Evolutionary conservation across 1,140 invertebrate species (phyloP), one percentile per base, ranked within the genome.

Genomic region (Eupristina koningsbergeri): DNA sequence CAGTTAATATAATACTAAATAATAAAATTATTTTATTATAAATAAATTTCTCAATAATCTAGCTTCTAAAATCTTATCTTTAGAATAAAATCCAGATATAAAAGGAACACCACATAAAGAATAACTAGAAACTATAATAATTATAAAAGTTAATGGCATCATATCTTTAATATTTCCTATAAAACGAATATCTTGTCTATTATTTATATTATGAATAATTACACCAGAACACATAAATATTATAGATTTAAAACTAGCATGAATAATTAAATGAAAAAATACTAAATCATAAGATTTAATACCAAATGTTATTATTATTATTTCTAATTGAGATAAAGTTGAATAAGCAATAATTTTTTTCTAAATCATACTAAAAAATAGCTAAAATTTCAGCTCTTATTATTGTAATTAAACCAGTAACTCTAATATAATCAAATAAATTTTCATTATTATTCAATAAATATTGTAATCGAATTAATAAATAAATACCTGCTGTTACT

Each of bases 231-330:
- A 93, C 88, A 95, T 92, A 93, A 95, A 95, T 89, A 95, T 91
- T 89, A 94, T 91, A 81, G 94, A 93, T 84, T 95, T 95, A 94
- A 95, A 95, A 92, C 95, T 91, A 80, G 94, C 93, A 94, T 95
- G 89, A 85, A 89, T 92, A 87, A 94, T 88, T 86, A 95, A 89
- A 94, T 95, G 94, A 91, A 94, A 95, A 93, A 94, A 95, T 85
- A 93, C 90, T 86, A 94, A 91, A 22, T 82, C 45, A 75, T 11
- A 86, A 91, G 87, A 84, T 86, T 87, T 86, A 90, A 89, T 0
- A 88, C 89, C 87, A 94, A 7, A 45, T 7, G 11, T 45, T 11
- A 45, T 11, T 11, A 45, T 45, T 45, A 45, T 45, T 11, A 45
- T 7, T 11, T n/a, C 41, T 45, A 45, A 45, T 45, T 45, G 41